Conservation (phyloP, 30 jellyfish, hydroid and myxozoan genomes). For the Rhopilema esculentum region DNA sequence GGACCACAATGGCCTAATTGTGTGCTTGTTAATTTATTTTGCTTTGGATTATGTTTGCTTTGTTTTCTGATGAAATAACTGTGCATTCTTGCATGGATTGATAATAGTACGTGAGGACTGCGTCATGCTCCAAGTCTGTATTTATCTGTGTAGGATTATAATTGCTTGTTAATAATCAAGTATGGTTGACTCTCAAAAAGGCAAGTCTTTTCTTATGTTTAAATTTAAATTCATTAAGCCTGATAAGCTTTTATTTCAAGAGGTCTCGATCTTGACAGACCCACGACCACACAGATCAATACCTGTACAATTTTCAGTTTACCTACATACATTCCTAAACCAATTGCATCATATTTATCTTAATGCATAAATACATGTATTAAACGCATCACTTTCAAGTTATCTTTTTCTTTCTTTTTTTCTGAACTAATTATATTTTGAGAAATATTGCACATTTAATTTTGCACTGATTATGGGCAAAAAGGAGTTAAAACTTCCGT, state of each 20-base stretch:
- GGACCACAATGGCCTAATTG: background rate
- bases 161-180: background rate
- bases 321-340: too few relatives aligned
- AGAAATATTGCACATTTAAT: too few relatives aligned
- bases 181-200: background rate
- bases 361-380: too few relatives aligned
- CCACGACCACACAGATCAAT: too few relatives aligned
- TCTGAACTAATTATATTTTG: too few relatives aligned
- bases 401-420: too few relatives aligned
- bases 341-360: too few relatives aligned
- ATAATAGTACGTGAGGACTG: background rate
- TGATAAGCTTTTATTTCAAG: background rate
- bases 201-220: background rate
- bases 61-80: background rate
- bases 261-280: background rate
- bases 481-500: background rate
- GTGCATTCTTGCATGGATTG: background rate
- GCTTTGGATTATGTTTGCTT: background rate
- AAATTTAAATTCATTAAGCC: background rate
- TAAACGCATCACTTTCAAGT: too few relatives aligned
- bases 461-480: background rate
- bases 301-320: background rate
- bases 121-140: background rate
- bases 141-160: background rate
- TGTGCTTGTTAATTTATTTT: background rate